Evolutionary conservation across 1,140 invertebrate species (phyloP).

Genomic region (Pseudomyrmex dendroicus): DNA sequence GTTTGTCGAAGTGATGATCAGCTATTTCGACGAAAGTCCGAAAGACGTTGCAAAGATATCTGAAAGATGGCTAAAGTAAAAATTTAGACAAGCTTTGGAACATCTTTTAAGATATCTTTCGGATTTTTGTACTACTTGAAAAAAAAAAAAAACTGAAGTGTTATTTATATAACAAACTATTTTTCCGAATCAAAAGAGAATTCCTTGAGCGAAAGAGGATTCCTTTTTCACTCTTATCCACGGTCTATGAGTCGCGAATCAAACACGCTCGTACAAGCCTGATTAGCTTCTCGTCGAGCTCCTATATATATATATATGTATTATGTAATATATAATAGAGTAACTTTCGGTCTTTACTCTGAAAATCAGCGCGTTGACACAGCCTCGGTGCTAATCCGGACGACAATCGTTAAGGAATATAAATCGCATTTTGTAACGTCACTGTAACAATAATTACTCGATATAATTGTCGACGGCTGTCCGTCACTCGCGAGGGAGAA

Average conservation of each 20-base stretch:
- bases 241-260: conserved; percentile 41
- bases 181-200: conserved; percentile 27
- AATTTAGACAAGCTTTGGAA: too few relatives aligned
- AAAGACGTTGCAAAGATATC: too few relatives aligned
- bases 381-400: conserved; percentile 46
- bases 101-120: too few relatives aligned
- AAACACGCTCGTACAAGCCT: conserved; percentile 21
- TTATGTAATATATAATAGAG: background rate
- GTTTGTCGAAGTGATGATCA: background rate
- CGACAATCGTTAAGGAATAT: conserved; percentile 53
- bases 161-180: background rate
- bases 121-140: too few relatives aligned
- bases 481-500: conserved; percentile 9
- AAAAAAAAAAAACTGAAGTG: background rate
- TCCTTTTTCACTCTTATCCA: conserved; percentile 1
- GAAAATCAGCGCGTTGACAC: conserved; percentile 29
- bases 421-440: conserved; percentile 48
- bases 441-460: conserved; percentile 26
- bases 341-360: conserved; percentile 26
- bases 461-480: conserved; percentile 35
- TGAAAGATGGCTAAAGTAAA: too few relatives aligned
- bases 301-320: too few relatives aligned
- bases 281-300: conserved; percentile 25
- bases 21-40: too few relatives aligned
- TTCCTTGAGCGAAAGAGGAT: background rate